These are phyloP conservation scores for Cylloceria caligata DNA, from an alignment of 2,888 invertebrate genomes.

Conservation along the genomic window DNA sequence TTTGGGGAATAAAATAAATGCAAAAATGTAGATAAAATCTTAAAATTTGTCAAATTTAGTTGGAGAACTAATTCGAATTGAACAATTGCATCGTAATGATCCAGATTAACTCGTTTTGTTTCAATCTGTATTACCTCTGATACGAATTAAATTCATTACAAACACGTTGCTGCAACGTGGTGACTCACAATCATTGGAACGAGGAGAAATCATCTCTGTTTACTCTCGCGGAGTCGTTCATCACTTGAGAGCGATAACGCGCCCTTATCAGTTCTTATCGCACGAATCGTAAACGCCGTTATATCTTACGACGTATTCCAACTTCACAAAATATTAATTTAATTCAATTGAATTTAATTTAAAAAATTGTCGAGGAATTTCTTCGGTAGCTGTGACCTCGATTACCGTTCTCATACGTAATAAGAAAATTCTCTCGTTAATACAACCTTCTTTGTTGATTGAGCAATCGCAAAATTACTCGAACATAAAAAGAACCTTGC, in stretches of 20 bases:
- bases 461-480: not conserved
- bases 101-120: not conserved
- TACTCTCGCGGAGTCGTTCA: constrained; percentile 1
- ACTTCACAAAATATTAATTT: not conserved
- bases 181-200: constrained; percentile 33
- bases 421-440: not conserved
- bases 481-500: not conserved
- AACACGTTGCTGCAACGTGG: constrained; percentile 4
- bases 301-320: not conserved
- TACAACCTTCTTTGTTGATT: not conserved
- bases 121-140: not conserved
- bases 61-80: not conserved
- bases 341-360: too few species aligned
- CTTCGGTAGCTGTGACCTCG: constrained; percentile 5
- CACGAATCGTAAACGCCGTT: not conserved
- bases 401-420: not conserved
- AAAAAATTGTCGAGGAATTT: not conserved
- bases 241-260: constrained; percentile 28
- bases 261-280: constrained; percentile 5
- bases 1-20: too few species aligned
- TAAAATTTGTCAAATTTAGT: not conserved
- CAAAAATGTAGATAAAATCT: too few species aligned
- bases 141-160: constrained; percentile 1
- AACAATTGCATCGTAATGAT: not conserved
- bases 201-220: constrained; percentile 28